Conservation (phyloP, 1,140 invertebrate genomes). For the Helicoverpa zea region DNA sequence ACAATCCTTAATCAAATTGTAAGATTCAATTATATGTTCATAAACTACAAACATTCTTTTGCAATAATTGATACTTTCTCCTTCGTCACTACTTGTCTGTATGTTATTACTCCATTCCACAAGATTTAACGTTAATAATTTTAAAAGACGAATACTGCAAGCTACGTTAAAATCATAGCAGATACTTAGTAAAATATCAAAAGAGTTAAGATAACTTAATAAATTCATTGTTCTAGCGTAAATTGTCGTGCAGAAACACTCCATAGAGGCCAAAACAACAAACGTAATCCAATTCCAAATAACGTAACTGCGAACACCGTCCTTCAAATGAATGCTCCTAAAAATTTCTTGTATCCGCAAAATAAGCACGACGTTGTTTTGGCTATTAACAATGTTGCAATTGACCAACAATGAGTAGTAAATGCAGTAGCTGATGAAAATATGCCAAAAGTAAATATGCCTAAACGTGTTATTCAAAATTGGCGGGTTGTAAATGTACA, state of each 20-base stretch:
- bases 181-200: background rate
- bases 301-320: background rate
- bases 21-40: background rate
- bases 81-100: background rate
- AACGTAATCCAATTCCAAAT: background rate
- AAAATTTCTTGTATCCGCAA: background rate
- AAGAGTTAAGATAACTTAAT: background rate
- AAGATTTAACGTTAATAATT: background rate
- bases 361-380: background rate
- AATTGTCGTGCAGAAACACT: background rate
- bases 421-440: background rate
- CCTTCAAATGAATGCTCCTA: background rate
- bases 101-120: background rate
- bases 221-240: background rate
- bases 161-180: background rate
- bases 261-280: background rate
- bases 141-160: background rate
- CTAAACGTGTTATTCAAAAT: too few species aligned
- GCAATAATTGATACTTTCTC: background rate
- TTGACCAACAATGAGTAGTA: background rate
- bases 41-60: background rate
- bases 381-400: background rate
- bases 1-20: background rate
- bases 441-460: too few species aligned
- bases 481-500: too few species aligned